Conservation (phyloP, 2,888 invertebrate species). For the Eueremaeus valkanovi region DNA sequence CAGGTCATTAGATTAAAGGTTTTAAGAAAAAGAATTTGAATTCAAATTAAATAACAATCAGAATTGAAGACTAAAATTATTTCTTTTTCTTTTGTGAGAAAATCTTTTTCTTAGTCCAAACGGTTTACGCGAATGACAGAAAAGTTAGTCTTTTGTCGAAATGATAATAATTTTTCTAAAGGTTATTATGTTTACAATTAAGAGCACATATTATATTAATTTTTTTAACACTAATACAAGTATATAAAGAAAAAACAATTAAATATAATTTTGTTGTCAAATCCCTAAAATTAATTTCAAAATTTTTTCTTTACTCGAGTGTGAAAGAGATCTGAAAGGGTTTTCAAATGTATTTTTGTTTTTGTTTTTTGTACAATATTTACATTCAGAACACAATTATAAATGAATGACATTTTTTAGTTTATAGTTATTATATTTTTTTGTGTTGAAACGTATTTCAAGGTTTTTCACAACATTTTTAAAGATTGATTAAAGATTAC, state of each 20-base stretch:
- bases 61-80: not conserved
- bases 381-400: constrained; percentile 32
- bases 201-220: constrained; percentile 25
- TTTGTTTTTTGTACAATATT: constrained; percentile 28
- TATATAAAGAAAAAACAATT: constrained; percentile 16
- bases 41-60: constrained; percentile 9
- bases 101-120: constrained; percentile 2
- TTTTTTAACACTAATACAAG: constrained; percentile 28
- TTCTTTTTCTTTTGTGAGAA: not conserved
- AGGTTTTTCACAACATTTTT: constrained; percentile 32
- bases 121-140: not conserved
- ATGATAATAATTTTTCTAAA: constrained; percentile 6
- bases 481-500: constrained; percentile 15
- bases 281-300: constrained; percentile 16
- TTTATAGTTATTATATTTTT: constrained; percentile 11
- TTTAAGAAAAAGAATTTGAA: not conserved
- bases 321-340: constrained; percentile 30
- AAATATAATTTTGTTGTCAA: constrained; percentile 26
- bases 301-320: not conserved
- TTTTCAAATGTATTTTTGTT: constrained; percentile 22
- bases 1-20: constrained; percentile 2
- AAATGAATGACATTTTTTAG: constrained; percentile 27
- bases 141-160: no score
- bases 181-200: constrained; percentile 27
- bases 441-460: constrained; percentile 19